Evolutionary conservation across 2,113 vertebrate genomes (phyloP), one percentile per base, ranked within the genome.

Genomic region (Micromys minutus): DNA sequence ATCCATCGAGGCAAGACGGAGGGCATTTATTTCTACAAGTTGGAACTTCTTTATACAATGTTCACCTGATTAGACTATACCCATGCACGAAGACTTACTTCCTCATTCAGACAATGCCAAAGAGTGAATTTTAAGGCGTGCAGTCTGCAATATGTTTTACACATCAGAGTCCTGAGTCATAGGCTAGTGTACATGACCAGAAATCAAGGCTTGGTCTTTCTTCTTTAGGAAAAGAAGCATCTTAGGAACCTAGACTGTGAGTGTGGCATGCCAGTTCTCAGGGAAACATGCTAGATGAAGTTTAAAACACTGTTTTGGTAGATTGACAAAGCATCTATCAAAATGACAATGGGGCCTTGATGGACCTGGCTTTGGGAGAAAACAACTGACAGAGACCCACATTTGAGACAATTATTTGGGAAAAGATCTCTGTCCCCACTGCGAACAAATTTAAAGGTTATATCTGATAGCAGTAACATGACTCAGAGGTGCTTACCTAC

Each of bases 11-110:
- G 50, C 17, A 89, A 47, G 9, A 65, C 2, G 52, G 11, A 65
- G 3, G 5, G 13, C 45, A 39, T 26, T 16, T 36, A 39, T 26
- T 16, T 36, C 36, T 31, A 17, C 1, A 92, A 34, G n/a, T 80
- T 57, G 47, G 16, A 63, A 59, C 45, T 96, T 91, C 72, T 81
- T 89, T 31, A 31, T 42, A 52, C 69, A 94, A 65, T 9, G 4
- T 2, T 81, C 34, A 16, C 7, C 12, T 8, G 2, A 65, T 61
- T 71, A 75, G 26, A 12, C 7, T 26, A 67, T 22, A 21, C 16
- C 50, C 21, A 19, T 0, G 5, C 12, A 80, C 13, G 36, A 81
- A 7, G 83, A 75, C 5, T 11, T 6, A 75, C 5, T 11, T 6
- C 4, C 24, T 55, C 55, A 47, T 63, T 87, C 1, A 63, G 29